These are phyloP conservation scores for Alethe diademata DNA, from an alignment of 2,113 vertebrate species.

Conservation along the genomic window DNA sequence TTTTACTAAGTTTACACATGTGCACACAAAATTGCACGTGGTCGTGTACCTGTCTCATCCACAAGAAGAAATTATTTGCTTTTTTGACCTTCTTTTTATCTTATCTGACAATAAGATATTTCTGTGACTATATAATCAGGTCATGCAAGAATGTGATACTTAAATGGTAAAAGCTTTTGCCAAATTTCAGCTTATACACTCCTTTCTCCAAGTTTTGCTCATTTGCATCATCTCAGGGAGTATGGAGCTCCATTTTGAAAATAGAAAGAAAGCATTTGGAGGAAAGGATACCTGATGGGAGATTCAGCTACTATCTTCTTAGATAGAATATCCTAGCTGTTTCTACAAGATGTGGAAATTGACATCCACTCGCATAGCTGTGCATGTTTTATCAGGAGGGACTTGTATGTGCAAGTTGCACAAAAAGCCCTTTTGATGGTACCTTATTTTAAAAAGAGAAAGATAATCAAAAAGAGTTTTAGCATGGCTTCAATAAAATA, in stretches of 20 bases:
- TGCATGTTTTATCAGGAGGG: background rate
- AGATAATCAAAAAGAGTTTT: background rate
- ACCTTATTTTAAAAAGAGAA: background rate
- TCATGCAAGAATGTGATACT: background rate
- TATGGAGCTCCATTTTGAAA: background rate
- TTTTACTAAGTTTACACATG: background rate
- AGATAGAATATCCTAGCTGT: background rate
- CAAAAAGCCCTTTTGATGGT: background rate
- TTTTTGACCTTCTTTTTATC: background rate
- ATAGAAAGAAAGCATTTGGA: background rate
- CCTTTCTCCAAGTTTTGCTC: background rate
- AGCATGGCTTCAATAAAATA: background rate
- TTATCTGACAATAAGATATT: background rate
- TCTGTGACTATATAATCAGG: background rate
- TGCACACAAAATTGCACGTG: background rate
- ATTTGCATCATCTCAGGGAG: background rate
- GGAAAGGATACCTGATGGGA: background rate
- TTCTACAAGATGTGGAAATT: background rate
- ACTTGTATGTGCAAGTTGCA: background rate
- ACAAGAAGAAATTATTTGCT: background rate
- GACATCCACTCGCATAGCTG: background rate
- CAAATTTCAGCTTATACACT: background rate
- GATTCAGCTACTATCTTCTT: background rate
- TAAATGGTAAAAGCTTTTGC: background rate
- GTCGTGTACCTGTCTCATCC: fast-evolving